Evolutionary conservation across 2,113 vertebrate species (phyloP), one percentile per base, ranked within the genome.

Genomic region (Arizona elegans): DNA sequence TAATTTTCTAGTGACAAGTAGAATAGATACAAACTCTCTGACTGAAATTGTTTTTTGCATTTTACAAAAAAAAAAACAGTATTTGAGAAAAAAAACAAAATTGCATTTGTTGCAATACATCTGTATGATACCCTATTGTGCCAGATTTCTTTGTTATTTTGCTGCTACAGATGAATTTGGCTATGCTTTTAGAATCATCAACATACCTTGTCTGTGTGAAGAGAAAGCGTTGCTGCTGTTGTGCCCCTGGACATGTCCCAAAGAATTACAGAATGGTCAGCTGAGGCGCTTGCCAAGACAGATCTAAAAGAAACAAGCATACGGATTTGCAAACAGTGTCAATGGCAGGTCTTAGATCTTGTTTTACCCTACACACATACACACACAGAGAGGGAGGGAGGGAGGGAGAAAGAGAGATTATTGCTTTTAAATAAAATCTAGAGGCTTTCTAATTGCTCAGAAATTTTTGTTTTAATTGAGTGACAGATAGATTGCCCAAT

Each of bases 181-280:
- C 12, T 43, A 3, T 38, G 19, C 23, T 47, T 59, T 21, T 53
- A 19, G 55, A 90, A 90, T 58, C 26, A 17, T 29, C 43, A 91
- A 65, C 93, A n/a, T 96, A 99, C 99, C 98, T 99, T 99, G 96
- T 99, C 99, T 91, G 98, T 98, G 86, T 99, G 99, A 1, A 96
- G 96, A 0, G 86, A 96, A 26, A 99, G 97, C 56, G 97, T 98
- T 47, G 98, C 98, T 81, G 98, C 99, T 58, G 98, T 98, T 93
- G 98, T 99, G 89, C 98, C 98, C 92, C 98, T 96, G 90, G 97
- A 95, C 96, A 99, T 97, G 93, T 99, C 99, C 99, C 99, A 99
- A 91, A 99, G 95, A 92, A 99, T 97, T 1, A 99, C 98, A 0
- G 98, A 98, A 29, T 96, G 97, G 88, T 99, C 99, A 33, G 99